phyloP scores from a whole-genome alignment of 2,113 vertebrate genomes.

The Alethe diademata region DNA sequence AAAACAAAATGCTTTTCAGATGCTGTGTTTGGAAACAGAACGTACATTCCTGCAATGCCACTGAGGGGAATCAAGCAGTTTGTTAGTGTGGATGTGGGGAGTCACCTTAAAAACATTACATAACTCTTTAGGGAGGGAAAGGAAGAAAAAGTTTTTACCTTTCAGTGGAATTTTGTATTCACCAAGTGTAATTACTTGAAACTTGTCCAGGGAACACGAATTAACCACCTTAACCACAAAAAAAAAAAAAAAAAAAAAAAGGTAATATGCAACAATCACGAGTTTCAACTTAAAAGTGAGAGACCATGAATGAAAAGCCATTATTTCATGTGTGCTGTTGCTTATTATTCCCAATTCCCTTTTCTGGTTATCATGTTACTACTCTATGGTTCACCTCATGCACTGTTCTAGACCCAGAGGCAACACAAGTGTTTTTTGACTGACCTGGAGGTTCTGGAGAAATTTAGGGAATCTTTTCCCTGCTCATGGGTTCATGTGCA shows the following conservation, averaged over 20 bases:
- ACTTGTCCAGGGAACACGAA: background rate
- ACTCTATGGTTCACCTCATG: background rate
- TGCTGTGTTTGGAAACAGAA: background rate
- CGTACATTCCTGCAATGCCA: background rate
- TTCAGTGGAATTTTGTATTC: background rate
- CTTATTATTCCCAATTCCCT: background rate
- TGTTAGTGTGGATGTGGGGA: background rate
- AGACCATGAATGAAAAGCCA: background rate
- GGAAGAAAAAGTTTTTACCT: background rate
- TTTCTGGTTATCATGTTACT: accelerated
- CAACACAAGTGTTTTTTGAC: background rate
- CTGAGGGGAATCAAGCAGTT: background rate
- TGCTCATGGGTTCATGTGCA: background rate
- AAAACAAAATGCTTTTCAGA: background rate
- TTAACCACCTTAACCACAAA: background rate
- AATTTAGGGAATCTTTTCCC: background rate
- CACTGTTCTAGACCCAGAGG: background rate
- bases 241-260: background rate
- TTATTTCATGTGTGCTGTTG: background rate
- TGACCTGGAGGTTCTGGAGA: background rate
- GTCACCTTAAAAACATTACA: background rate
- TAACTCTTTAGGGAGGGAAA: background rate
- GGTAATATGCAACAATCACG: background rate
- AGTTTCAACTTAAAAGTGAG: background rate
- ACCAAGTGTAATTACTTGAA: background rate